Evolutionary conservation across 2,888 invertebrate species (phyloP).

Genomic region (Prionchulus punctatus): DNA sequence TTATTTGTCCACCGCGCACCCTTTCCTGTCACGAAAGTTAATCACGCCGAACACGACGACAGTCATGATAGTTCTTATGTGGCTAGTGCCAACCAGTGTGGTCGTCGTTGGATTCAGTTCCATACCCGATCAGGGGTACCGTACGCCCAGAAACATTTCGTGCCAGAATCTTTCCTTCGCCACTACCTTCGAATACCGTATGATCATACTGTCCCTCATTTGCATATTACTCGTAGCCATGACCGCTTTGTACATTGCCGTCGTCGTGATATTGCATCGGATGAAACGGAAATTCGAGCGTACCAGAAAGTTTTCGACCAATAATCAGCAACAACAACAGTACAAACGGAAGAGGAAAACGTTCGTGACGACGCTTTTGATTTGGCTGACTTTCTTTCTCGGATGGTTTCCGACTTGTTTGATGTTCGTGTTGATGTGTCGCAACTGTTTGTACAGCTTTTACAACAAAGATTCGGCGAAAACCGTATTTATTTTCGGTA

Average conservation of each 20-base stretch:
- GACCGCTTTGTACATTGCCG: slow-evolving; percentile 46
- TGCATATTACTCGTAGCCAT: slow-evolving; percentile 45
- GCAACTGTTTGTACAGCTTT: slow-evolving; percentile 35
- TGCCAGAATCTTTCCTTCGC: slow-evolving; percentile 15
- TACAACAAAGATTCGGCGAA: background rate
- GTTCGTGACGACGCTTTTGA: slow-evolving; percentile 46
- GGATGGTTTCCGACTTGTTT: slow-evolving; percentile 49
- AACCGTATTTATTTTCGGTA: slow-evolving; percentile 11
- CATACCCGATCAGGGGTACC: slow-evolving; percentile 37
- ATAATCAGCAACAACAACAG: background rate
- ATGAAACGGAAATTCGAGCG: background rate
- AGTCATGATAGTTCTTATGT: slow-evolving; percentile 41
- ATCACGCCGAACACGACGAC: slow-evolving; percentile 43
- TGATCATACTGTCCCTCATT: slow-evolving; percentile 27
- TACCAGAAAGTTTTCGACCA: background rate
- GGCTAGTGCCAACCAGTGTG: slow-evolving; percentile 43
- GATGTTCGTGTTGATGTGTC: slow-evolving; percentile 44
- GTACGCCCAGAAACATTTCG: slow-evolving; percentile 12
- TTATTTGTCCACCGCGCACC: slow-evolving; percentile 46
- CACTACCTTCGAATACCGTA: slow-evolving; percentile 14
- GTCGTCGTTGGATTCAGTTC: slow-evolving; percentile 42
- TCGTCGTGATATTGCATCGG: slow-evolving; percentile 38
- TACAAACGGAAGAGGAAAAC: slow-evolving; percentile 16
- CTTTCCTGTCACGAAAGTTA: slow-evolving; percentile 47
- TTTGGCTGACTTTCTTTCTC: slow-evolving; percentile 44